phyloP scores from a whole-genome alignment of 1,140 invertebrate genomes.

The Drosophila bipectinata region DNA sequence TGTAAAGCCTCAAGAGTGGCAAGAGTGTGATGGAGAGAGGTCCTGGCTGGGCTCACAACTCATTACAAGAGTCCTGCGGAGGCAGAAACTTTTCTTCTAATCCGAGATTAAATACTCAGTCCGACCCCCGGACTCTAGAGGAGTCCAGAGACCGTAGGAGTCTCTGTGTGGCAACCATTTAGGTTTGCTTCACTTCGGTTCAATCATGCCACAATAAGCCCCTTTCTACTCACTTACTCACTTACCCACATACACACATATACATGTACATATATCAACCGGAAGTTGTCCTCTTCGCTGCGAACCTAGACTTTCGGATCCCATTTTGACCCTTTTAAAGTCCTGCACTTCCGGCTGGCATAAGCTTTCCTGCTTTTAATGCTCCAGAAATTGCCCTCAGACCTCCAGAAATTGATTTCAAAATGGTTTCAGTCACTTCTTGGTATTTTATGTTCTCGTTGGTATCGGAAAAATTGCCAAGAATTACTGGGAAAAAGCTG shows the following conservation, averaged over 20 bases:
- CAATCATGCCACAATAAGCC: slow-evolving; percentile 38
- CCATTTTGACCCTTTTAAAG: slow-evolving; percentile 40
- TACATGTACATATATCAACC: slow-evolving; percentile 2
- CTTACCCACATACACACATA: background rate
- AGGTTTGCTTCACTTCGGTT: slow-evolving; percentile 12
- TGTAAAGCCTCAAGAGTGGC: slow-evolving; percentile 47
- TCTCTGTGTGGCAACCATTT: slow-evolving; percentile 14
- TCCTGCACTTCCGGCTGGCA: slow-evolving; percentile 19
- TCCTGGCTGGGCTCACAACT: slow-evolving; percentile 57
- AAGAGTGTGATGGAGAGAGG: background rate
- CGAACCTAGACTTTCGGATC: background rate
- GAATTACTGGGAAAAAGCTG: no score
- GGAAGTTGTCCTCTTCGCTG: slow-evolving; percentile 20
- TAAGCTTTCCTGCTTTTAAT: background rate
- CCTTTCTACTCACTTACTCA: slow-evolving; percentile 4
- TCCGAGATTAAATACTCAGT: slow-evolving; percentile 62
- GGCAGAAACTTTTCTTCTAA: slow-evolving; percentile 51
- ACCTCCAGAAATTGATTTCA: slow-evolving; percentile 33
- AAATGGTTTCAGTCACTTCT: background rate
- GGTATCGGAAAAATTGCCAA: no score
- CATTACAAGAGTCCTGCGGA: slow-evolving; percentile 52
- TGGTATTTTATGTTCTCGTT: no score
- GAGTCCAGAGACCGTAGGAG: background rate
- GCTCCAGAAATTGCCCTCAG: slow-evolving; percentile 3
- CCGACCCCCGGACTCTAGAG: background rate